These are phyloP conservation scores for Metellina segmentata DNA, from an alignment of 2,888 invertebrate genomes.

Conservation along the genomic window DNA sequence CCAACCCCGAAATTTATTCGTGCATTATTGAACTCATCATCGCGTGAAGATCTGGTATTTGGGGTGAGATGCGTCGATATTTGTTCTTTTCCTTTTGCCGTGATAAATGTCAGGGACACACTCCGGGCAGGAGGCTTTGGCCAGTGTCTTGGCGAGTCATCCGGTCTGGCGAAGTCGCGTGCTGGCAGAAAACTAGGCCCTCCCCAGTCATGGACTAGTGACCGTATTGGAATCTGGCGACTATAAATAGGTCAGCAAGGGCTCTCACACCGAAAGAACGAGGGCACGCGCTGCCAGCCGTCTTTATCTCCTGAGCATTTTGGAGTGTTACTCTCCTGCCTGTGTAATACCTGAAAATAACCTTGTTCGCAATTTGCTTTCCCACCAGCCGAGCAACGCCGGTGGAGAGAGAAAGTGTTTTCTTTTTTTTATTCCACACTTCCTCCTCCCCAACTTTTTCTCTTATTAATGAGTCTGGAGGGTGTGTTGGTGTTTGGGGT, in stretches of 20 bases:
- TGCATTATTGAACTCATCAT: no score
- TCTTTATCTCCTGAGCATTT: background rate
- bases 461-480: constrained; percentile 2
- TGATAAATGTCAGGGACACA: constrained; percentile 60
- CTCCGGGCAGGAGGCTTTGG: background rate
- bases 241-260: constrained; percentile 56
- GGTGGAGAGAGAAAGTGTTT: background rate
- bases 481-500: constrained; percentile 6
- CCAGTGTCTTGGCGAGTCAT: background rate
- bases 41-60: no score
- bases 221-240: constrained; percentile 34
- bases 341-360: constrained; percentile 51
- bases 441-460: background rate
- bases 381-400: background rate
- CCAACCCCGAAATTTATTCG: no score
- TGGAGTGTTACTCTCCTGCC: background rate
- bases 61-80: background rate
- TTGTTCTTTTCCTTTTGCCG: background rate
- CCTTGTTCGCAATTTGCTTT: constrained; percentile 22
- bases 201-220: constrained; percentile 33
- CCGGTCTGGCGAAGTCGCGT: constrained; percentile 23
- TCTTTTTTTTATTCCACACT: background rate
- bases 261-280: constrained; percentile 3
- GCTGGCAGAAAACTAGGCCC: background rate
- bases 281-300: background rate